These are phyloP conservation scores for Pterocles burchelli DNA, from an alignment of 2,113 vertebrate genomes.

Conservation along the genomic window DNA sequence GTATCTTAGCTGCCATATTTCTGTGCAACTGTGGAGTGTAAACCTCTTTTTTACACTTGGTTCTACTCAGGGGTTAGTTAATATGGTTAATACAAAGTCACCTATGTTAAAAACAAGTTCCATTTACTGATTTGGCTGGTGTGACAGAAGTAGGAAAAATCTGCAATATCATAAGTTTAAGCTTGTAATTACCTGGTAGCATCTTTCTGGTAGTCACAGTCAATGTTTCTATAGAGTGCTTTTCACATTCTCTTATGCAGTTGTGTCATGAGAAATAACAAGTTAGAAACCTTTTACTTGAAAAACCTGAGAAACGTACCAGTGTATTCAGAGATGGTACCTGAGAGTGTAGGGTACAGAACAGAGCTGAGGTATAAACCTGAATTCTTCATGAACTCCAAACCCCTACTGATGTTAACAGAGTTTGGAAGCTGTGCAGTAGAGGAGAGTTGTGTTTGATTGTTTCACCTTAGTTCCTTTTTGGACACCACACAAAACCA, in stretches of 20 bases:
- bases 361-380: neutral
- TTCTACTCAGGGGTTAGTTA: neutral
- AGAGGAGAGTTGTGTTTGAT: neutral
- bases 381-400: neutral
- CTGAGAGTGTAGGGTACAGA: neutral
- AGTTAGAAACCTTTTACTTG: neutral
- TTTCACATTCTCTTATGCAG: neutral
- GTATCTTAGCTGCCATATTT: neutral
- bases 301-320: conserved; percentile 10
- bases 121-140: neutral
- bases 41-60: neutral
- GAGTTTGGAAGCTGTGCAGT: neutral
- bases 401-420: neutral
- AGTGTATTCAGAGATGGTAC: neutral
- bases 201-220: neutral
- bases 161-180: neutral
- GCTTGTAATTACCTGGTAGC: neutral
- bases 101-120: neutral
- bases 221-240: neutral
- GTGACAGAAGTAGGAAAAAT: neutral
- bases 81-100: neutral
- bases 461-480: neutral
- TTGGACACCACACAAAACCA: neutral
- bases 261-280: neutral
- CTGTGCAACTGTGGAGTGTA: neutral